A percentile compares a stretch with the other conserved stretches of the same genome.
Conservation (phyloP, 1,140 invertebrate species). For the Pachyrhynchus sulphureomaculatus region DNA sequence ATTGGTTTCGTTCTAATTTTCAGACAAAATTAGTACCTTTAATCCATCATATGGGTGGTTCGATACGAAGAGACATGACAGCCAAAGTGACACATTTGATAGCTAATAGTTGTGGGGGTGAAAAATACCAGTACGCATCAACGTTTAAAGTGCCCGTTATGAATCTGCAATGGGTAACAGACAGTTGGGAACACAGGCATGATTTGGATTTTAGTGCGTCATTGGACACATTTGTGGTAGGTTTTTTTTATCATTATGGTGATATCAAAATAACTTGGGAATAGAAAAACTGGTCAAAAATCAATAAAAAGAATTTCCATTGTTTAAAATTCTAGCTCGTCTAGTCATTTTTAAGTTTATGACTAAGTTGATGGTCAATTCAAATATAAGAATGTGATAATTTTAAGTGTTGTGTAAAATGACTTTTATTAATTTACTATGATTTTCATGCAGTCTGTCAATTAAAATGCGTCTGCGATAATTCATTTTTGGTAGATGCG, state of each 20-base stretch:
- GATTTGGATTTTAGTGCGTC: constrained; percentile 67
- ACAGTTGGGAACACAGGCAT: constrained; percentile 76
- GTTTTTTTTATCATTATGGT: constrained; percentile 38
- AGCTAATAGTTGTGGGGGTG: constrained; percentile 79
- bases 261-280: not conserved
- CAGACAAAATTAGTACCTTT: constrained; percentile 80
- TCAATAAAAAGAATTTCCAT: too few relatives aligned
- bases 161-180: constrained; percentile 81
- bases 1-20: constrained; percentile 41
- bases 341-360: too few relatives aligned
- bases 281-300: too few relatives aligned
- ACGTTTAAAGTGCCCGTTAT: constrained; percentile 88
- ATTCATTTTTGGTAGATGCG: too few relatives aligned
- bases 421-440: too few relatives aligned
- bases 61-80: constrained; percentile 85
- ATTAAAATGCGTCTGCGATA: too few relatives aligned
- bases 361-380: too few relatives aligned
- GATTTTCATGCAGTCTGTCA: too few relatives aligned
- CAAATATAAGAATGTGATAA: too few relatives aligned
- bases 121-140: constrained; percentile 87
- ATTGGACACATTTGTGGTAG: constrained; percentile 70
- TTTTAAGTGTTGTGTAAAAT: too few relatives aligned
- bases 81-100: constrained; percentile 90
- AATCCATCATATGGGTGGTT: constrained; percentile 93
- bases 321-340: too few relatives aligned